phyloP scores from a whole-genome alignment of 1,140 invertebrate genomes.

The Psilanteris sp. region DNA sequence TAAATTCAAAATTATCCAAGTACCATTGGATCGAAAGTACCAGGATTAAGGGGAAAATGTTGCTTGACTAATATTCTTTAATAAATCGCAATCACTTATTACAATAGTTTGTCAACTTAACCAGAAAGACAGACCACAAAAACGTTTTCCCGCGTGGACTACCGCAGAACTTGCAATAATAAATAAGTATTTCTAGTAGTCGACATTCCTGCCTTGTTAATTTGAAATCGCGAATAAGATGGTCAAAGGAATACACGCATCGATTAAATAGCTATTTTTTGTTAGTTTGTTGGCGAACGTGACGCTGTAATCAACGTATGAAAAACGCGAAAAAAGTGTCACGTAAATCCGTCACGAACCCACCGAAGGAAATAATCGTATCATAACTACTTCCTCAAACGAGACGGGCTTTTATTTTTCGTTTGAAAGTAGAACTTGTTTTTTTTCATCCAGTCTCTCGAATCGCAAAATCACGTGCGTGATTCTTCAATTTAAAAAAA shows the following conservation, averaged over 20 bases:
- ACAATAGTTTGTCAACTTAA: slow-evolving; percentile 17
- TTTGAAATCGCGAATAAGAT: slow-evolving; percentile 14
- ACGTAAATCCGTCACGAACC: slow-evolving; percentile 56
- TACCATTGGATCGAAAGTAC: no score
- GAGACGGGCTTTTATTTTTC: slow-evolving; percentile 10
- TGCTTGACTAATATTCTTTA: slow-evolving; percentile 2
- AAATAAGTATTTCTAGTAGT: slow-evolving; percentile 6
- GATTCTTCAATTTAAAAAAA: slow-evolving; percentile 41
- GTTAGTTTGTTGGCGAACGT: background rate
- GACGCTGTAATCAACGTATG: slow-evolving; percentile 12
- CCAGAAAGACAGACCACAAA: no score
- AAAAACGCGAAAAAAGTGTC: slow-evolving; percentile 58
- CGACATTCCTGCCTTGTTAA: slow-evolving; percentile 11
- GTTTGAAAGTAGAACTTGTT: no score
- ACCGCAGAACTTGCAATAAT: no score
- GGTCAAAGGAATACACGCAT: slow-evolving; percentile 8
- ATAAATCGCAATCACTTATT: slow-evolving; percentile 18
- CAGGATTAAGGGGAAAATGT: no score
- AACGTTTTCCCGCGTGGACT: no score
- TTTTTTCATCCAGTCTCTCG: no score
- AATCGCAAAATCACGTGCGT: slow-evolving; percentile 30
- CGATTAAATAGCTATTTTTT: slow-evolving; percentile 26
- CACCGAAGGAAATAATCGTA: slow-evolving; percentile 37
- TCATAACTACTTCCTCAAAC: slow-evolving; percentile 46
- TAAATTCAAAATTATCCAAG: no score